Percentiles rank a stretch among this genome's conserved stretches.
Evolutionary conservation across 2,888 invertebrate species (phyloP).

Genomic region (Dendrolimus pini): DNA sequence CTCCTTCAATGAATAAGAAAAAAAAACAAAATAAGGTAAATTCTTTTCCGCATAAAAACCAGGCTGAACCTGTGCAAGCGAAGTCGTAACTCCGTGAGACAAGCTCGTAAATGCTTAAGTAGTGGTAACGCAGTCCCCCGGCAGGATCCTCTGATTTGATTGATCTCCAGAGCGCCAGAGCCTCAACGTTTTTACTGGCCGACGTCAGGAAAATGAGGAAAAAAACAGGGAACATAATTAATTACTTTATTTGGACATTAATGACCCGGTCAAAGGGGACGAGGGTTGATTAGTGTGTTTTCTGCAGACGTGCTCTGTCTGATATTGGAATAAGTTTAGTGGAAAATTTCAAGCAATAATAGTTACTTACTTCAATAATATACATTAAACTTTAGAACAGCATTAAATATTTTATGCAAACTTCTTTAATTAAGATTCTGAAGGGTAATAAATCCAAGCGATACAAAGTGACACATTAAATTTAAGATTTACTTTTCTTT

Average conservation of each 20-base stretch:
- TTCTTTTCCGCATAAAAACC: conserved; percentile 29
- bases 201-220: conserved; percentile 61
- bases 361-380: conserved; percentile 12
- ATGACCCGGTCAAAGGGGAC: conserved; percentile 62
- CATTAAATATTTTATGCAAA: not conserved
- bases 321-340: conserved; percentile 26
- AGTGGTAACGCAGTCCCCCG: conserved; percentile 45
- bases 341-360: not conserved
- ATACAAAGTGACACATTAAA: conserved; percentile 16
- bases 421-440: conserved; percentile 7
- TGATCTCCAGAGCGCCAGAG: conserved; percentile 56
- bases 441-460: conserved; percentile 17
- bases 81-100: conserved; percentile 51
- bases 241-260: conserved; percentile 76
- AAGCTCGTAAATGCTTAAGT: conserved; percentile 61
- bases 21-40: conserved; percentile 24
- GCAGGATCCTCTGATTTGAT: conserved; percentile 63
- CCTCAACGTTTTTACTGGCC: conserved; percentile 58
- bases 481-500: conserved; percentile 18
- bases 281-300: conserved; percentile 66
- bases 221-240: conserved; percentile 66
- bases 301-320: conserved; percentile 35
- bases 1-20: conserved; percentile 33
- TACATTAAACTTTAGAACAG: conserved; percentile 30
- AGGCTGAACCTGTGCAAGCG: conserved; percentile 37